These are phyloP conservation scores for Hoplodrina ambigua DNA, from an alignment of 2,888 invertebrate genomes.

Conservation along the genomic window DNA sequence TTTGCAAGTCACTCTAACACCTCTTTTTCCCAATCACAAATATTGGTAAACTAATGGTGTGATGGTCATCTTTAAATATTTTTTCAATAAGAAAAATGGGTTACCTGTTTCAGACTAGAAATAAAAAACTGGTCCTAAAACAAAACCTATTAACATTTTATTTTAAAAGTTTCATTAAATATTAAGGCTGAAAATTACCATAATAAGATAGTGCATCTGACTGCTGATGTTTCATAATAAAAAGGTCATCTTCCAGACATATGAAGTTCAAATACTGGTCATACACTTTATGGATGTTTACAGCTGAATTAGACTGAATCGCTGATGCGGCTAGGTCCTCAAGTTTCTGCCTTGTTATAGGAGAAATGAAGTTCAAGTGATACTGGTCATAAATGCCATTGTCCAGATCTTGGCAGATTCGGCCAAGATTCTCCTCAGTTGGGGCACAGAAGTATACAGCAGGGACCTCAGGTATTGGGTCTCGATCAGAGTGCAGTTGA, in stretches of 20 bases:
- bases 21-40: no score
- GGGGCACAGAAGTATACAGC: conserved; percentile 99
- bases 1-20: no score
- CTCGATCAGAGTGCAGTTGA: conserved; percentile 96
- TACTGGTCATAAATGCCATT: conserved; percentile 98
- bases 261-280: conserved; percentile 99
- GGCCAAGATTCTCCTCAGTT: conserved; percentile 98
- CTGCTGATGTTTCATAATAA: conserved; percentile 97
- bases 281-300: conserved; percentile 98
- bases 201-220: conserved; percentile 98
- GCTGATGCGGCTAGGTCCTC: conserved; percentile 98
- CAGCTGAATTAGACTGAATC: conserved; percentile 96
- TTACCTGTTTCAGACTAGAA: no score
- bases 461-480: conserved; percentile 99
- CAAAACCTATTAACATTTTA: no score
- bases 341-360: conserved; percentile 97
- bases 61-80: no score
- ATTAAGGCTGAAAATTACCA: conserved; percentile 87
- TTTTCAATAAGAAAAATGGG: no score
- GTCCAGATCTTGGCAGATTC: conserved; percentile 97
- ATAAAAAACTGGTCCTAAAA: no score
- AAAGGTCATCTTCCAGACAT: conserved; percentile 99
- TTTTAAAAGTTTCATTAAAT: no score
- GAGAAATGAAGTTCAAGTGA: conserved; percentile 98
- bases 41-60: no score